These are phyloP conservation scores for Poecilia wingei DNA, from an alignment of 2,797 vertebrate species.

Conservation along the genomic window DNA sequence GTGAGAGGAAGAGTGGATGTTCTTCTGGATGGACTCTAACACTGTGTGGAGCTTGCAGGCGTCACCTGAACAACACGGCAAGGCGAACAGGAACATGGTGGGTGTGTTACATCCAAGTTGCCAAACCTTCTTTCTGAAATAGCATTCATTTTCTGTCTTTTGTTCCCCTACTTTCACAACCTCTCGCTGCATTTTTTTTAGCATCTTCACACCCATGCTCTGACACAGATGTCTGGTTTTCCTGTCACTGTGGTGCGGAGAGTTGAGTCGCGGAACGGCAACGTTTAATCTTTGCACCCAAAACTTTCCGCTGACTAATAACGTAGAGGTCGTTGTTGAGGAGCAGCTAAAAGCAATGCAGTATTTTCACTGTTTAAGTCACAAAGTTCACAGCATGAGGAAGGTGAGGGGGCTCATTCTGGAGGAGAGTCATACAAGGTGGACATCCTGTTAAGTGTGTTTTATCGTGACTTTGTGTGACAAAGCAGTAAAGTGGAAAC, in stretches of 20 bases:
- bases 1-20: conserved; percentile 97
- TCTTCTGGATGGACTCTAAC: conserved; percentile 96
- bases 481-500: not conserved
- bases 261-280: not conserved
- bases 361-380: not conserved
- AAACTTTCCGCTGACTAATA: conserved; percentile 3
- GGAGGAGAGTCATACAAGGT: not conserved
- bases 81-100: not conserved
- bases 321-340: not conserved
- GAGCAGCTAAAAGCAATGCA: not conserved
- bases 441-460: too few species aligned
- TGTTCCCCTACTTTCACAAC: not conserved
- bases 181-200: not conserved
- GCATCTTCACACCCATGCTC: not conserved
- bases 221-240: not conserved
- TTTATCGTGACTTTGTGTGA: not conserved
- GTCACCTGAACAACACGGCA: conserved; percentile 81
- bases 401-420: not conserved
- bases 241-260: not conserved
- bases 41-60: conserved; percentile 90
- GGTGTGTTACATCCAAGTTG: not conserved
- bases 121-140: not conserved
- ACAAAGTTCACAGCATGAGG: not conserved
- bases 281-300: not conserved
- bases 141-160: not conserved